A percentile compares a stretch with the other conserved stretches of the same genome.
Conservation (phyloP, 2,113 vertebrate species). For the Hydropotes inermis region DNA sequence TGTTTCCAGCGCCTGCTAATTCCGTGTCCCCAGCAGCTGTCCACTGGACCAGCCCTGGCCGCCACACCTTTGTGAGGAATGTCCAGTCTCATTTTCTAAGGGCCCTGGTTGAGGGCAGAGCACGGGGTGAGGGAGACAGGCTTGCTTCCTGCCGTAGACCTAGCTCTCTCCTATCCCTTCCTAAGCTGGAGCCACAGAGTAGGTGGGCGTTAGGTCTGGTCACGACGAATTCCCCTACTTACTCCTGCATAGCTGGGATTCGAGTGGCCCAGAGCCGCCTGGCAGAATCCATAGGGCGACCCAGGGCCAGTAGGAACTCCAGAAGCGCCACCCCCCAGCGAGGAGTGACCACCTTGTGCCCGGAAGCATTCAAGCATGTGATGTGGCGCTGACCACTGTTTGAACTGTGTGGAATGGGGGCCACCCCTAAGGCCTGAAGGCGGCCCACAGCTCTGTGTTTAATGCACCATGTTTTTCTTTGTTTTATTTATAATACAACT, state of each 20-base stretch:
- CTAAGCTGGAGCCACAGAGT: neutral
- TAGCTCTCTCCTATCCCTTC: neutral
- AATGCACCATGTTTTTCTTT: neutral
- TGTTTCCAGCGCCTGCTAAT: constrained; percentile 47
- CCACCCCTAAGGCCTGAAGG: fast-evolving
- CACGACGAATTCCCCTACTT: neutral
- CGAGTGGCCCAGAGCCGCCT: neutral
- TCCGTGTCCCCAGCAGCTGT: constrained; percentile 55
- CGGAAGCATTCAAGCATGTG: neutral
- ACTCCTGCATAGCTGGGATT: neutral
- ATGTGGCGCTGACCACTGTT: neutral
- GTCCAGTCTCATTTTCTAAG: constrained; percentile 17
- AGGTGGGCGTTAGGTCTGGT: neutral
- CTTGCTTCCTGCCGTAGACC: neutral
- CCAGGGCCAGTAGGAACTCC: neutral
- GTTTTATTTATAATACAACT: constrained; percentile 12
- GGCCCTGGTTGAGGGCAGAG: neutral
- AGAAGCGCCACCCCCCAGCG: neutral
- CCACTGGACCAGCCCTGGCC: neutral
- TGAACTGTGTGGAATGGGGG: fast-evolving
- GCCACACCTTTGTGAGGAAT: constrained; percentile 51
- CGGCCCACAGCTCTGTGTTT: neutral
- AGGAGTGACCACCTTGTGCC: neutral
- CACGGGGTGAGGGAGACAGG: neutral
- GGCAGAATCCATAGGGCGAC: neutral